A percentile compares a stretch with the other conserved stretches of the same genome.
Conservation (phyloP, 2,797 vertebrate genomes). For the Silurus aristotelis region DNA sequence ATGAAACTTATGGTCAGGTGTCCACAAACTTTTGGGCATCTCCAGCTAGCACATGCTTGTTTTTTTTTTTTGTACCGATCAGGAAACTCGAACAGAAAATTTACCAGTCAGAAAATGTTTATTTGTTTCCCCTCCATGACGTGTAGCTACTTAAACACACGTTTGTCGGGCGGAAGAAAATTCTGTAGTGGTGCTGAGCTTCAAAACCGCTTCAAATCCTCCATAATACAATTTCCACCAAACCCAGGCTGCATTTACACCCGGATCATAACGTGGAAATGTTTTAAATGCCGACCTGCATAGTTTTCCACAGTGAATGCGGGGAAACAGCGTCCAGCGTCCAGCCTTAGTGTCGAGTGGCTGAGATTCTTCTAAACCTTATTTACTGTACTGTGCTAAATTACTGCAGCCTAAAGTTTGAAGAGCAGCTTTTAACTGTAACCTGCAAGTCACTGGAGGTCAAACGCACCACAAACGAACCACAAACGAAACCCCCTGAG, state of each 20-base stretch:
- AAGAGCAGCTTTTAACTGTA: not conserved
- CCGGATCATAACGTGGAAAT: not conserved
- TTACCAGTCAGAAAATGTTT: not conserved
- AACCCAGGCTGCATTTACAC: too few relatives aligned
- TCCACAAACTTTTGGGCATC: too few relatives aligned
- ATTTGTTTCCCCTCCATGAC: too few relatives aligned
- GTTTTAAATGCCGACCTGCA: not conserved
- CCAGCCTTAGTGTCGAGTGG: not conserved
- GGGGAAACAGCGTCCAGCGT: too few relatives aligned
- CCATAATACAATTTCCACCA: not conserved
- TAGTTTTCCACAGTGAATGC: not conserved
- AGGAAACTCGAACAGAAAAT: too few relatives aligned
- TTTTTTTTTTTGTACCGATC: not conserved
- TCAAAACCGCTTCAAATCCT: not conserved
- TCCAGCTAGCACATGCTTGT: not conserved
- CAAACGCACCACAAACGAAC: too few relatives aligned
- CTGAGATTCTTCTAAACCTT: too few relatives aligned
- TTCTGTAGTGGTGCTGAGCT: not conserved
- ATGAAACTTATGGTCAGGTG: too few relatives aligned
- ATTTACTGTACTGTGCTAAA: too few relatives aligned
- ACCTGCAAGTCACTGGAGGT: not conserved
- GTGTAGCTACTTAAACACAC: not conserved
- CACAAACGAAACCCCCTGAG: not conserved
- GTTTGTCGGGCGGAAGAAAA: not conserved
- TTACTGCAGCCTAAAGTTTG: not conserved